These are phyloP conservation scores for Anadara kagoshimensis DNA, from an alignment of 1,140 invertebrate species.

Conservation along the genomic window DNA sequence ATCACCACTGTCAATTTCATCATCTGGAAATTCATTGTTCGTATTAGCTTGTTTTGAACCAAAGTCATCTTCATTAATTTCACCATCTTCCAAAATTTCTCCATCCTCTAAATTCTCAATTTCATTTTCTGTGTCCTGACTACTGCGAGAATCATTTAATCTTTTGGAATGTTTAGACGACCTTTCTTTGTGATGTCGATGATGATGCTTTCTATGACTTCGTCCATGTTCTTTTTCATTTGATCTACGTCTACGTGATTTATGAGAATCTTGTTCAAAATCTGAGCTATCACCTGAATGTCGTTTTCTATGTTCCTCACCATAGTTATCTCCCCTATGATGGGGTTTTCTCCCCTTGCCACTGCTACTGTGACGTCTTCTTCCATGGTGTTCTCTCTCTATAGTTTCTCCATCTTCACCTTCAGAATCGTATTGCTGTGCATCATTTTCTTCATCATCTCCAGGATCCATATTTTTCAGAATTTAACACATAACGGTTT, in stretches of 20 bases:
- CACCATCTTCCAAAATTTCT: slow-evolving; percentile 67
- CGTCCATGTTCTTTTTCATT: slow-evolving; percentile 21
- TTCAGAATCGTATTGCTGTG: neutral
- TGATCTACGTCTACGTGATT: neutral
- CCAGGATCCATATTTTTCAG: neutral
- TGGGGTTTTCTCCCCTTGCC: neutral
- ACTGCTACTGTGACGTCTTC: neutral
- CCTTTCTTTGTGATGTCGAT: slow-evolving; percentile 17
- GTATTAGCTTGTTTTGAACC: neutral
- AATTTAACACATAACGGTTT: neutral
- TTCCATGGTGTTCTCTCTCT: slow-evolving; percentile 10
- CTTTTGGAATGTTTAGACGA: neutral
- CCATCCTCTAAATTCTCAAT: slow-evolving; percentile 56
- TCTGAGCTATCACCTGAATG: slow-evolving; percentile 10
- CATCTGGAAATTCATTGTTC: neutral
- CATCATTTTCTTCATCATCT: slow-evolving; percentile 1
- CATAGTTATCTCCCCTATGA: neutral
- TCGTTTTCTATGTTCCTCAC: slow-evolving; percentile 2
- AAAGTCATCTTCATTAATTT: slow-evolving; percentile 55
- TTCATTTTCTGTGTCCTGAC: slow-evolving; percentile 37
- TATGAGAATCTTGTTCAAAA: slow-evolving; percentile 4
- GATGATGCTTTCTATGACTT: slow-evolving; percentile 24
- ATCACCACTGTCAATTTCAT: slow-evolving; percentile 1
- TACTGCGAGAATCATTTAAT: slow-evolving; percentile 17
- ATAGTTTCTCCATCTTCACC: neutral